Base-by-base conservation (phyloP, 35 echinoderm and acorn worm genomes). In the Holothuria glaberrima region DNA sequence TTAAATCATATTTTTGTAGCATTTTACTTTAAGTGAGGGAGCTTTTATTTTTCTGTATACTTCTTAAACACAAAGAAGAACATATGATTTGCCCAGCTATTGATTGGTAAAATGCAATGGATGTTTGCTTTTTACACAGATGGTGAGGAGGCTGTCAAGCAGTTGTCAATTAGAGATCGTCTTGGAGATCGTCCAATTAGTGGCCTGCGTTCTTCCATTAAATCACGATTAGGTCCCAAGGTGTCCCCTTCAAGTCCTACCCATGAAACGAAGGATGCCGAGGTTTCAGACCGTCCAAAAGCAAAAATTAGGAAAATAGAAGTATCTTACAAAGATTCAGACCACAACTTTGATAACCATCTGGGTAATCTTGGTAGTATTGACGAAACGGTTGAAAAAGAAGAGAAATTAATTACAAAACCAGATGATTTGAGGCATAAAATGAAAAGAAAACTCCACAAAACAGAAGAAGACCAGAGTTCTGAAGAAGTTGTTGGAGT, bases 351-450 rank as follows among this genome's bases (percentile, higher is more conserved):
- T n/a, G 6, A 78, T 48, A 26, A 9, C 38, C 38, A 78, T 12
- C 14, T 22, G 24, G 50, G n/a, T 26, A 0, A 21, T 12, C 5
- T 21, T 20, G 41, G 38, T 12, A 48, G 50, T 17, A 25, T 48
- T 48, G 74, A 73, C 9, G 12, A 10, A 31, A 10, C 74, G 1
- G 6, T 20, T 2, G 10, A 54, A 54, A 2, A 54, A 54, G 50
- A 54, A 14, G 50, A 54, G 50, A 54, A 27, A 24, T 69, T 69
- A 33, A 12, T 61, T 22, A 84, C 80, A 0, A 84, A 84, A 61
- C 80, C 80, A 61, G 57, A 84, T 29, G 80, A 84, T 84, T 84
- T 84, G 33, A 59, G 80, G 57, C 80, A 84, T 57, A 59, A 84
- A 84, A 84, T 84, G 80, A 84, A 34, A 61, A 59, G 80, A 61